Conservation (phyloP, 2,113 vertebrate species). For the Grallaria varia region DNA sequence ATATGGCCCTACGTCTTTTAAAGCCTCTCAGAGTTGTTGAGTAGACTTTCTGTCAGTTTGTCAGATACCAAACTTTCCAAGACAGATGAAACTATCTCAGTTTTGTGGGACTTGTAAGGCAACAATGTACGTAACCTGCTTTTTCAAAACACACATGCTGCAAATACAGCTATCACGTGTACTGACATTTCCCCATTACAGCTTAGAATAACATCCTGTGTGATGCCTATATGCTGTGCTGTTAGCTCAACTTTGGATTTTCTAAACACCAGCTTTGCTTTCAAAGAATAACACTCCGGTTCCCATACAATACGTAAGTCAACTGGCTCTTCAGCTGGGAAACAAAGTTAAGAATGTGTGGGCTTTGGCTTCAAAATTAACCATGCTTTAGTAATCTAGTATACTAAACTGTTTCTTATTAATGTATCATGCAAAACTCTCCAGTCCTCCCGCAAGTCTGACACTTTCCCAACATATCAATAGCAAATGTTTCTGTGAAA, state of each 20-base stretch:
- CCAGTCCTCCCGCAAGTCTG: conserved; percentile 62
- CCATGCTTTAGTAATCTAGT: conserved; percentile 74
- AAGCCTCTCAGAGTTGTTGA: not conserved
- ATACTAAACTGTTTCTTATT: conserved; percentile 81
- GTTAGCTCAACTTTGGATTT: conserved; percentile 63
- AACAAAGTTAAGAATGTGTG: conserved; percentile 74
- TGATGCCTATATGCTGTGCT: conserved; percentile 48
- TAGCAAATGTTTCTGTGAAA: conserved; percentile 77
- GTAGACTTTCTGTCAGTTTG: not conserved
- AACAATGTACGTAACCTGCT: conserved; percentile 15
- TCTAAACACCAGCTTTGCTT: conserved; percentile 67
- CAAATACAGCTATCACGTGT: conserved; percentile 64
- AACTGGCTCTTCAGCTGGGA: conserved; percentile 55
- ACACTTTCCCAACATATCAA: conserved; percentile 78
- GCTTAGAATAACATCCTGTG: conserved; percentile 67
- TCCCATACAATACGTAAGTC: conserved; percentile 51
- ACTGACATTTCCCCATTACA: conserved; percentile 51
- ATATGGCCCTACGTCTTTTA: not conserved
- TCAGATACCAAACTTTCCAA: not conserved
- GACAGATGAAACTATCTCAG: conserved; percentile 1
- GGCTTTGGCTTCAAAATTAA: conserved; percentile 75
- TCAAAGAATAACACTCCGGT: conserved; percentile 65
- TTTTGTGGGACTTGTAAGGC: not conserved
- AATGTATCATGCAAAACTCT: conserved; percentile 74
- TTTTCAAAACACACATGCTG: conserved; percentile 53